A percentile compares a stretch with the other conserved stretches of the same genome.
These are phyloP conservation scores for Hyalella azteca DNA, from an alignment of 2,888 invertebrate species.

Conservation along the genomic window DNA sequence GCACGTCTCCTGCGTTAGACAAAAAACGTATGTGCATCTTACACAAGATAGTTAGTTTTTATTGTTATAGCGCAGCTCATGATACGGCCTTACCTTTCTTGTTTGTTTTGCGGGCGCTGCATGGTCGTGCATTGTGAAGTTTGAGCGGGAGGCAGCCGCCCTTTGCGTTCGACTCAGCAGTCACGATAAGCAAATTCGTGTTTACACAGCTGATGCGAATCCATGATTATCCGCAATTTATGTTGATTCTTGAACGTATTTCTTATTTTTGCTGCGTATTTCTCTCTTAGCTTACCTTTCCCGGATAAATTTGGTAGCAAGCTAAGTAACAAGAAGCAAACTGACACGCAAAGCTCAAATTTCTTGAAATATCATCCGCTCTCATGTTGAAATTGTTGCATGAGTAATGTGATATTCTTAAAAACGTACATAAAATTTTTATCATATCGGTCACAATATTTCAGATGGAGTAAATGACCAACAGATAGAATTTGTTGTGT, in stretches of 20 bases:
- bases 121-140: not conserved
- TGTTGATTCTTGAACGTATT: slow-evolving; percentile 25
- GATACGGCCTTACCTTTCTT: slow-evolving; percentile 14
- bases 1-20: too few relatives aligned
- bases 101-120: slow-evolving; percentile 26
- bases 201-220: slow-evolving; percentile 31
- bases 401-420: too few relatives aligned
- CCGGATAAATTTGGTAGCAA: not conserved
- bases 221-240: slow-evolving; percentile 18
- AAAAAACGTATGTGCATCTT: too few relatives aligned
- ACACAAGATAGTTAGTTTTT: slow-evolving; percentile 5
- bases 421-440: too few relatives aligned
- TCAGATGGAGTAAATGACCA: too few relatives aligned
- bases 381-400: too few relatives aligned
- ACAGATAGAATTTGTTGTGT: too few relatives aligned
- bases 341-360: too few relatives aligned
- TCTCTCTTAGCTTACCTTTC: slow-evolving; percentile 1
- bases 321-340: too few relatives aligned
- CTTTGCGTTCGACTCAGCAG: not conserved
- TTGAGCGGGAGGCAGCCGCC: not conserved
- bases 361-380: too few relatives aligned
- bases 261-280: not conserved
- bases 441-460: too few relatives aligned
- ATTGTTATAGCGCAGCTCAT: not conserved
- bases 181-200: slow-evolving; percentile 36